Evolutionary conservation across 1,140 invertebrate species (phyloP), one percentile per base, ranked within the genome.

Genomic region (Pissodes strobi): DNA sequence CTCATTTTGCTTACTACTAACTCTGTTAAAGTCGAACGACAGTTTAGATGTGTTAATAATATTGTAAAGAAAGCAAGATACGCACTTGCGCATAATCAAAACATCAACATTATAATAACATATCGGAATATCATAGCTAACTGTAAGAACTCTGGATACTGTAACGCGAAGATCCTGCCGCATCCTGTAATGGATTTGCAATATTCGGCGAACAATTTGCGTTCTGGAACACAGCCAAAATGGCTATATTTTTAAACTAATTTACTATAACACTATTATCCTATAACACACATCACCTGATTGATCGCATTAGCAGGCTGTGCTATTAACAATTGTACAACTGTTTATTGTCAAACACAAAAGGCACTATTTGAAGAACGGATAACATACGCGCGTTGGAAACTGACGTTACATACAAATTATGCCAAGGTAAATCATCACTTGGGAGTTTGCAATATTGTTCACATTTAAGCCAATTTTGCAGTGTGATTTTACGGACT

Each of bases 291-390:
- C 15, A 41, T 34, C 34, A 13, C 39, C 37, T 41, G 66, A 64
- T 57, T 68, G 48, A 68, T 68, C 19, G 39, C 52, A 43, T 52
- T 51, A 30, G 37, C 30, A 10, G 17, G 39, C 25, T 15, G 13
- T 25, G 30, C 45, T 46, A 63, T 66, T 68, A 64, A 39, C 53
- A 64, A 61, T 70, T 70, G 53, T 37, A 57, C 55, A 63, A 72
- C 70, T 72, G 70, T 72, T 70, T 69, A 69, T 70, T 72, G 70
- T 72, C 70, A 68, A 72, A 70, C 43, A 69, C 70, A 68, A 68
- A 66, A 68, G 68, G 68, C 61, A 66, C 59, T 66, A 64, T 70
- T 67, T 69, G 70, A 68, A 66, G 41, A 56, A 46, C 21, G 43
- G 48, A 70, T 64, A 70, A 70, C 64, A 52, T 68, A 64, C 63